These are phyloP conservation scores for Hypomecis punctinalis DNA, from an alignment of 2,888 invertebrate genomes.

Conservation along the genomic window DNA sequence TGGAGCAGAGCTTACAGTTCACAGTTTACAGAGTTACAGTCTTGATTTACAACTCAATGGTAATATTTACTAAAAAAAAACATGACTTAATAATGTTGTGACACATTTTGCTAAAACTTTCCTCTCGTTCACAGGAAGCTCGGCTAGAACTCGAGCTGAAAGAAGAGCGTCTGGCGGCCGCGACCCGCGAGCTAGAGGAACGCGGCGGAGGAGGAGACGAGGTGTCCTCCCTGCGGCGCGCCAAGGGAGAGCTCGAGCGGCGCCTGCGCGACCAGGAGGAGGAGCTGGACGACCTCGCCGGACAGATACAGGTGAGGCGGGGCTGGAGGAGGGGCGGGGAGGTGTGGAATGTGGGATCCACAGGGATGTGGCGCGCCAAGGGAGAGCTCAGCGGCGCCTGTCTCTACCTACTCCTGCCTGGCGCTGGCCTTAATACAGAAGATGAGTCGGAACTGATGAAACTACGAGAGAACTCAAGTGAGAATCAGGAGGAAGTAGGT, in stretches of 20 bases:
- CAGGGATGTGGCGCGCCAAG: no score
- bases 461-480: no score
- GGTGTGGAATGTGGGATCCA: no score
- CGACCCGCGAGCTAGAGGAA: constrained; percentile 94
- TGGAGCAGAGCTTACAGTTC: no score
- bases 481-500: no score
- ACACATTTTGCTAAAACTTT: neutral
- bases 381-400: no score
- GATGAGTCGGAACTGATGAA: no score
- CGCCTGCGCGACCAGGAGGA: constrained; percentile 95
- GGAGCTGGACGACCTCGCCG: constrained; percentile 97
- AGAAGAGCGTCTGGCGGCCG: constrained; percentile 92
- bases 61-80: no score
- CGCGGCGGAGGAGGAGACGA: constrained; percentile 95
- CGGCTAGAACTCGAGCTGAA: constrained; percentile 95
- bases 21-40: no score
- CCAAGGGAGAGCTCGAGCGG: constrained; percentile 94
- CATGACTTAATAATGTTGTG: neutral
- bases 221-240: constrained; percentile 91
- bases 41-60: no score
- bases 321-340: neutral
- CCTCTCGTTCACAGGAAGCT: constrained; percentile 86
- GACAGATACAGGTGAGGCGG: constrained; percentile 88
- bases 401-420: no score
- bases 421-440: no score